A percentile compares a stretch with the other conserved stretches of the same genome.
Evolutionary conservation across 2,113 vertebrate species (phyloP).

Genomic region (Potamarius usumacintae): DNA sequence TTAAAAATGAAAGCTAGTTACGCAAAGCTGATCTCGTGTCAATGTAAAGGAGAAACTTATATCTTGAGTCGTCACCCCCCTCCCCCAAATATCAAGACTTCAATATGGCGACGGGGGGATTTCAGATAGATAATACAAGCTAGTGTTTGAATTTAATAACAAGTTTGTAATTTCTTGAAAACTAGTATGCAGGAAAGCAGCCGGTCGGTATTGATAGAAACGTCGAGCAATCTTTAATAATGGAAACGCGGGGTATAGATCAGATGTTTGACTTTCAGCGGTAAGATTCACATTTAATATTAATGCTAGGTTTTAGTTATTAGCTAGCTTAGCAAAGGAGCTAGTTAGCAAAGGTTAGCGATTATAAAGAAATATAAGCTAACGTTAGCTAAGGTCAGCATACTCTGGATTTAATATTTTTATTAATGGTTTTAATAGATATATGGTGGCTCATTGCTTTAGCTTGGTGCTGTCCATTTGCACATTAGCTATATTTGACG

Average conservation of each 20-base stretch:
- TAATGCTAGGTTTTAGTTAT: neutral
- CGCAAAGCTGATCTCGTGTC: conserved; percentile 4
- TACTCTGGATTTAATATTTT: neutral
- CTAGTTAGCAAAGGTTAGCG: neutral
- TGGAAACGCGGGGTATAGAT: conserved; percentile 75
- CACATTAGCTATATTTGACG: neutral
- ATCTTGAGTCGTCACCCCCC: neutral
- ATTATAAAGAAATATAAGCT: neutral
- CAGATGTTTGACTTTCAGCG: conserved; percentile 80
- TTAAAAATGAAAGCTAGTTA: neutral
- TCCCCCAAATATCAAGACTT: conserved; percentile 28
- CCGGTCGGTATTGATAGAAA: conserved; percentile 15
- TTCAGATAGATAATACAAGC: conserved; percentile 46
- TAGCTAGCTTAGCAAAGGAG: neutral
- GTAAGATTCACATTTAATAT: conserved; percentile 62
- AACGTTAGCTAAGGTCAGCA: neutral
- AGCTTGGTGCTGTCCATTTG: neutral
- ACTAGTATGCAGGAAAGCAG: conserved; percentile 52
- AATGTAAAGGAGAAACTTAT: neutral
- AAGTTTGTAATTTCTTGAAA: conserved; percentile 10
- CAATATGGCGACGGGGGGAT: conserved; percentile 52
- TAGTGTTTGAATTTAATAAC: conserved; percentile 23
- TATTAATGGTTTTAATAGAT: neutral
- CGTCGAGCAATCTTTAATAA: conserved; percentile 51
- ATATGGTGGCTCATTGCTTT: neutral